phyloP scores from a whole-genome alignment of 2,888 invertebrate species.

The Selenia dentaria region DNA sequence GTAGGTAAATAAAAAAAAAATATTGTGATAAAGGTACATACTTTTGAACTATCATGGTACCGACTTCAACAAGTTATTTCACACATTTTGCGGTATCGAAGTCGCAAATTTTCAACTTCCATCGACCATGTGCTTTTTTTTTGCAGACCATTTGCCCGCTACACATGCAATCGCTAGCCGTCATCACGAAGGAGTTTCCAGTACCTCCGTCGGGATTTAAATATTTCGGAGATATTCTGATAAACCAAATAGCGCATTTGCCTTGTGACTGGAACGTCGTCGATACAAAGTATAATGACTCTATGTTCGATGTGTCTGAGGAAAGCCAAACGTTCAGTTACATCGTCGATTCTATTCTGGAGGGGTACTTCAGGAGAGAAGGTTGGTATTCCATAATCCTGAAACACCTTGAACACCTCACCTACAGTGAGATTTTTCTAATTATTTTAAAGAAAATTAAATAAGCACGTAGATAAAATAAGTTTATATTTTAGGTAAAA shows the following conservation, averaged over 20 bases:
- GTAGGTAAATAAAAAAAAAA: too few relatives aligned
- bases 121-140: too few relatives aligned
- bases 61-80: too few relatives aligned
- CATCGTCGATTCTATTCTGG: slow-evolving; percentile 80
- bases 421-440: too few relatives aligned
- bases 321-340: slow-evolving; percentile 55
- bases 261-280: slow-evolving; percentile 72
- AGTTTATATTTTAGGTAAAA: too few relatives aligned
- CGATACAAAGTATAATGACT: slow-evolving; percentile 83
- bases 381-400: slow-evolving; percentile 73
- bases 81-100: too few relatives aligned
- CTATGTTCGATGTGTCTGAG: slow-evolving; percentile 72
- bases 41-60: too few relatives aligned
- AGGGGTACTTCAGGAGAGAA: slow-evolving; percentile 84
- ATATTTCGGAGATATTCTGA: slow-evolving; percentile 71
- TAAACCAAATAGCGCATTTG: slow-evolving; percentile 76
- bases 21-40: too few relatives aligned
- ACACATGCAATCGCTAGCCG: slow-evolving; percentile 81
- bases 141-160: slow-evolving; percentile 79
- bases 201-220: slow-evolving; percentile 61
- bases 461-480: too few relatives aligned
- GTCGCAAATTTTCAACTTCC: too few relatives aligned
- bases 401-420: too few relatives aligned
- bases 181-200: slow-evolving; percentile 70
- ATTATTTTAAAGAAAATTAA: too few relatives aligned